Evolutionary conservation across 2,113 vertebrate genomes (phyloP).

Genomic region (Mormyrus iriodes): DNA sequence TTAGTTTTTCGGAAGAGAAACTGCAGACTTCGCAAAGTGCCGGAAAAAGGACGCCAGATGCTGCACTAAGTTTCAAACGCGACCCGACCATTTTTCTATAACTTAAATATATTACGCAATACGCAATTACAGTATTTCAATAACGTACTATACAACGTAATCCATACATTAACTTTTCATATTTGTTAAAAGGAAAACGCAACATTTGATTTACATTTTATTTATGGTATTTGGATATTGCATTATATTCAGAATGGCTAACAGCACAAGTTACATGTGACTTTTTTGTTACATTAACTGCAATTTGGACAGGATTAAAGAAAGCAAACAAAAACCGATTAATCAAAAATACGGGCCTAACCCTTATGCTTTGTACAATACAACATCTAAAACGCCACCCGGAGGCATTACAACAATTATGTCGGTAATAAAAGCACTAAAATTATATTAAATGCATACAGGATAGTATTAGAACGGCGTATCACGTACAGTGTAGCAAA

Average conservation of each 20-base stretch:
- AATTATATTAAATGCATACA: background rate
- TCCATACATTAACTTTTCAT: background rate
- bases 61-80: background rate
- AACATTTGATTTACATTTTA: background rate
- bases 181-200: background rate
- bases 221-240: background rate
- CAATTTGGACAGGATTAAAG: background rate
- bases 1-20: background rate
- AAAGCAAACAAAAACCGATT: background rate
- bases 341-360: background rate
- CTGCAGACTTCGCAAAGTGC: background rate
- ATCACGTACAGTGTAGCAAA: background rate
- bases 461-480: background rate
- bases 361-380: background rate
- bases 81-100: background rate
- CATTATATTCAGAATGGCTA: background rate
- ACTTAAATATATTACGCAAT: background rate
- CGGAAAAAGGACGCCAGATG: background rate
- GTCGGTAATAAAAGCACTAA: background rate
- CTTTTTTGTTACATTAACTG: too few relatives aligned
- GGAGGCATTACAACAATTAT: background rate
- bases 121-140: background rate
- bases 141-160: background rate
- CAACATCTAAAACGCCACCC: background rate
- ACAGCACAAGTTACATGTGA: background rate